phyloP scores from a whole-genome alignment of 2,888 invertebrate species.

The Netelia melanura region DNA sequence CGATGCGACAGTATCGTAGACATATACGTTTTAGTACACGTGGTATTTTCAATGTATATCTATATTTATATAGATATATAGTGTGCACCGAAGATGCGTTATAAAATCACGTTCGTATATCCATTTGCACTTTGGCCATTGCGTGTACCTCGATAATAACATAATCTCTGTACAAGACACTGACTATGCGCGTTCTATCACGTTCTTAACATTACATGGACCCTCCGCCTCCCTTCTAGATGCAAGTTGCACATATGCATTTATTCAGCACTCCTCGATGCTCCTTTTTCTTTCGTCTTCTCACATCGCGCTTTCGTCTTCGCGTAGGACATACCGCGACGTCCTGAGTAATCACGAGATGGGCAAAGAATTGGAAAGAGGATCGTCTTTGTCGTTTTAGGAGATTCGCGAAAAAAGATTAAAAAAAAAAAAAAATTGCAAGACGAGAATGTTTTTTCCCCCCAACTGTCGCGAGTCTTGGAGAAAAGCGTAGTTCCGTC shows the following conservation, averaged over 20 bases:
- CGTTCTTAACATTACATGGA: conserved; percentile 41
- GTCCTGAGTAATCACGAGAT: conserved; percentile 25
- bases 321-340: not conserved
- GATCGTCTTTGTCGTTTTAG: not conserved
- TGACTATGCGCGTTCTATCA: conserved; percentile 45
- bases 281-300: not conserved
- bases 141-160: conserved; percentile 35
- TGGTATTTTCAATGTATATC: not conserved
- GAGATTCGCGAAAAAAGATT: not conserved
- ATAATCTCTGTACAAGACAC: conserved; percentile 26
- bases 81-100: not conserved
- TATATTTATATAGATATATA: not conserved
- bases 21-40: not conserved
- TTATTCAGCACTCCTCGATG: conserved; percentile 38
- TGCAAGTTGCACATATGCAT: conserved; percentile 1
- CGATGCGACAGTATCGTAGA: conserved; percentile 38
- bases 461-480: no score
- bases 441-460: not conserved
- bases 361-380: not conserved
- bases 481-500: not conserved
- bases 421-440: not conserved
- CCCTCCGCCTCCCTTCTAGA: not conserved
- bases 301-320: conserved; percentile 9
- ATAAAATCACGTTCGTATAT: not conserved
- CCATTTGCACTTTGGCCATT: conserved; percentile 48